Evolutionary conservation across 1,140 invertebrate genomes (phyloP), one percentile per base, ranked within the genome.

Genomic region (Idris sp.): DNA sequence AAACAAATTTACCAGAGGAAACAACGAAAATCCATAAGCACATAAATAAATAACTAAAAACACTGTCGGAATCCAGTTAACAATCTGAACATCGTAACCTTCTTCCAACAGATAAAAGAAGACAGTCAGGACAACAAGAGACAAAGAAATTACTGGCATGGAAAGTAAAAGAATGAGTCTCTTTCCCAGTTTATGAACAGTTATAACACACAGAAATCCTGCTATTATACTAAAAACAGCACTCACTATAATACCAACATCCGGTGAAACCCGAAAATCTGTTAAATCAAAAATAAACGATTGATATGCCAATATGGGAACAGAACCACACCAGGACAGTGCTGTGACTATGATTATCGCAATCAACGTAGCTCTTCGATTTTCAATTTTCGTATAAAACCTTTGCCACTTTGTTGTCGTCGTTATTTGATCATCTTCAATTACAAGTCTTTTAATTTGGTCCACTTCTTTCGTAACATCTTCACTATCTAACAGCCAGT

Each of bases 271-370:
- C 4, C 85, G 80, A 46, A 91, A 92, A 10, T 93, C 94, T 14
- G 95, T 92, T n/a, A 90, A 90, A 22, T 90, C 72, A 82, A 93
- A 95, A 80, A 94, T 96, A 10, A 90, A 88, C 2, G 92, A 91
- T 0, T 95, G 93, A 81, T 94, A 96, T 81, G 95, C 95, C 59
- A 96, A 92, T 26, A 97, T 91, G 1, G 94, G 94, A 80, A 96
- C 92, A 40, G 94, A 91, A n/a, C 94, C 94, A 51, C 92, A 93
- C 65, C 95, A 89, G 73, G 94, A 93, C 81, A 96, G 92, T 76
- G 95, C 92, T 80, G 92, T 90, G 88, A 96, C 91, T 25, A 97
- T 86, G 1, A 92, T 91, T 2, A 95, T 81, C 2, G 91, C 91
- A 44, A 96, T 92, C 2, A 92, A 82, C 14, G 94, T 87, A 0